Percentiles rank a stretch among this genome's conserved stretches.
Evolutionary conservation across 2,113 vertebrate genomes (phyloP).

Genomic region (Anolis carolinensis): DNA sequence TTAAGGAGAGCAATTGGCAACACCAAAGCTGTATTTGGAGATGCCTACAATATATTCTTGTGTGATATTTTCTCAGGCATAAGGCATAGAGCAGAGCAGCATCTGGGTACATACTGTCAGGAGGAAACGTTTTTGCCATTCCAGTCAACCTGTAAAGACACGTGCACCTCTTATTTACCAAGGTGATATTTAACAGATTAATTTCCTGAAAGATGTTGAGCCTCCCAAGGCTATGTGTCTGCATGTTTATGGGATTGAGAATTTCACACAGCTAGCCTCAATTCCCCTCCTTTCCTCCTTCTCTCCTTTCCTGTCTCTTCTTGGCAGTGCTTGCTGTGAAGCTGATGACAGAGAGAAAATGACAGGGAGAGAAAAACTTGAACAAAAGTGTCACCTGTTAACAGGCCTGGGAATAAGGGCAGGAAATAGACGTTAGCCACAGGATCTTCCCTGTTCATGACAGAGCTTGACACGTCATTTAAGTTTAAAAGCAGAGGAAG

Average conservation of each 20-base stretch:
- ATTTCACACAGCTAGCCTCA: background rate
- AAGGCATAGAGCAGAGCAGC: background rate
- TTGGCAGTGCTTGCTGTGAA: background rate
- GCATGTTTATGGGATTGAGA: conserved; percentile 13
- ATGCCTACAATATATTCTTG: background rate
- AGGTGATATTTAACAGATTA: conserved; percentile 27
- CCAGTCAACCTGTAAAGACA: conserved; percentile 17
- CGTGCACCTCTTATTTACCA: background rate
- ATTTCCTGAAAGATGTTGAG: conserved; percentile 9
- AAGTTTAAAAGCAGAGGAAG: conserved; percentile 9
- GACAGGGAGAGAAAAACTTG: background rate
- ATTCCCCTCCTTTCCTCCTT: background rate
- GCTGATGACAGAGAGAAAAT: background rate
- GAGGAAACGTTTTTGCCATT: background rate
- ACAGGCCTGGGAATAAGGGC: conserved; percentile 8
- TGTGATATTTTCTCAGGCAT: background rate
- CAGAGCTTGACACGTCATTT: background rate
- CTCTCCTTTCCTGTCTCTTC: background rate
- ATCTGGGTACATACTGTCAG: background rate
- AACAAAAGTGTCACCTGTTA: conserved; percentile 2
- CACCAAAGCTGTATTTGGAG: background rate
- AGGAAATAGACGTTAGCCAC: conserved; percentile 1
- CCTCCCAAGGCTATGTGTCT: conserved; percentile 1
- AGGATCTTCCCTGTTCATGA: conserved; percentile 15
- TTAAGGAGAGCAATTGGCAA: background rate